Percentiles rank a stretch among this genome's conserved stretches.
Conservation (phyloP, 2,888 invertebrate species). For the Dryocosmus kuriphilus region DNA sequence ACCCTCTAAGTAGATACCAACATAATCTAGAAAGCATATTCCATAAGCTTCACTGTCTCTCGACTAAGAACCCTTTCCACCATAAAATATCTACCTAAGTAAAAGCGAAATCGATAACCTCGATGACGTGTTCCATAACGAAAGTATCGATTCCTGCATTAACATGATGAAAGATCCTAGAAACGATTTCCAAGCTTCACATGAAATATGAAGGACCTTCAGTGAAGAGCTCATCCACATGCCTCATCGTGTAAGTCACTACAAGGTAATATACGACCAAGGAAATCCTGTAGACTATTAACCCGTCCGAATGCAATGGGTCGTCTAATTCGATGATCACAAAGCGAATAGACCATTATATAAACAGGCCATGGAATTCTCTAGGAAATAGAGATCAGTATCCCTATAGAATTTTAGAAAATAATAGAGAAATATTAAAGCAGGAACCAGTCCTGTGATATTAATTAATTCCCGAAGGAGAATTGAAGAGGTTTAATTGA, state of each 20-base stretch:
- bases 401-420: neutral
- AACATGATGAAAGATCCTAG: conserved; percentile 13
- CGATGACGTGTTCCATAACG: neutral
- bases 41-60: conserved; percentile 1
- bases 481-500: neutral
- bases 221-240: neutral
- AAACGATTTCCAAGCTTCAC: neutral
- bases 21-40: conserved; percentile 9
- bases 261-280: neutral
- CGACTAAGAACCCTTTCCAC: neutral
- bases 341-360: neutral
- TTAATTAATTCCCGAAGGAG: neutral
- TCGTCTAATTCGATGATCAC: neutral
- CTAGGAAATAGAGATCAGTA: neutral
- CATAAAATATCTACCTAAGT: conserved; percentile 18
- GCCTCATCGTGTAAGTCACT: neutral
- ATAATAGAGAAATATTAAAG: neutral
- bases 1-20: neutral
- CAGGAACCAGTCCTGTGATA: neutral
- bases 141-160: neutral
- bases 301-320: neutral
- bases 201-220: conserved; percentile 1
- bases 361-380: neutral
- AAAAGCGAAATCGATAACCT: conserved; percentile 14
- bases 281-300: neutral